Evolutionary conservation across 2,797 vertebrate species (phyloP).

Genomic region (Falco concolor): DNA sequence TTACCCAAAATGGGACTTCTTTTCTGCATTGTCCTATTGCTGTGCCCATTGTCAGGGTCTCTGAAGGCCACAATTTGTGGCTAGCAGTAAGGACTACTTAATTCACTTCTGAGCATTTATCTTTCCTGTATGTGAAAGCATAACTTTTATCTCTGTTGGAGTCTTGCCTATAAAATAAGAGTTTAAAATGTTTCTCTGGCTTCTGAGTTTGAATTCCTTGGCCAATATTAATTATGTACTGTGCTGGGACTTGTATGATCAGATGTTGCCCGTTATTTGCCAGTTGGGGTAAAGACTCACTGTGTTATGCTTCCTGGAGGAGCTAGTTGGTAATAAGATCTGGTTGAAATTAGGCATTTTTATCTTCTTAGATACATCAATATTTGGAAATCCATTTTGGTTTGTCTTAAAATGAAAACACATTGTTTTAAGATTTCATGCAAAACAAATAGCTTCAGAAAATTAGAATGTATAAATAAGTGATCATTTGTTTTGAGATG

Average conservation of each 20-base stretch:
- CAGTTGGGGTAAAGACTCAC: not conserved
- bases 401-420: constrained; percentile 18
- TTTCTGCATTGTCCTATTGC: not conserved
- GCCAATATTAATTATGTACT: not conserved
- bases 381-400: not conserved
- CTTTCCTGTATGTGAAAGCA: not conserved
- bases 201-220: not conserved
- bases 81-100: not conserved
- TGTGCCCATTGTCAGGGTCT: not conserved
- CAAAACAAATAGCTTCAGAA: not conserved
- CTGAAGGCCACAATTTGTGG: not conserved
- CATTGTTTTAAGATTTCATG: not conserved
- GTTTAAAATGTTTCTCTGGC: not conserved
- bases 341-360: not conserved
- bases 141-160: not conserved
- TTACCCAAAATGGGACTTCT: not conserved
- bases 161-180: not conserved
- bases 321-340: not conserved
- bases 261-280: not conserved
- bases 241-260: not conserved
- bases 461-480: not conserved
- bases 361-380: not conserved
- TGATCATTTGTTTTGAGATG: not conserved
- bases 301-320: not conserved
- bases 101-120: not conserved